These are phyloP conservation scores for Anastrepha obliqua DNA, from an alignment of 1,140 invertebrate species.

Conservation along the genomic window DNA sequence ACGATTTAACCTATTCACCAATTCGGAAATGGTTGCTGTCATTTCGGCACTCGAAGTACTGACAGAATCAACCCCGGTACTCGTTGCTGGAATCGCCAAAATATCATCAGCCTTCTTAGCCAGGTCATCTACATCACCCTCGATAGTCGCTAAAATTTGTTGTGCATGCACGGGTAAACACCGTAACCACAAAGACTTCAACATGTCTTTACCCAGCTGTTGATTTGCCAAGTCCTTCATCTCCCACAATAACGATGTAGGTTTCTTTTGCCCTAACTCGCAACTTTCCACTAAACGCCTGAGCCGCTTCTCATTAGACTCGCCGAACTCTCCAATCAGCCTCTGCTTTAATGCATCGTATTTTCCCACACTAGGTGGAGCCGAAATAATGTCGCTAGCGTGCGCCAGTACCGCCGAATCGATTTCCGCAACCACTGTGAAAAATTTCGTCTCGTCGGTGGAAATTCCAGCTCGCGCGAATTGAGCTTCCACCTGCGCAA, in stretches of 20 bases:
- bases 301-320: not conserved
- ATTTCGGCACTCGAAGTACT: not conserved
- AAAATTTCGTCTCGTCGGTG: slow-evolving; percentile 27
- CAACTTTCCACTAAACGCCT: not conserved
- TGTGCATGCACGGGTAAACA: not conserved
- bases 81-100: not conserved
- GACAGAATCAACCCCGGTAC: not conserved
- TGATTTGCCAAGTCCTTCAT: slow-evolving; percentile 18
- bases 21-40: not conserved
- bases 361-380: not conserved
- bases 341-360: not conserved
- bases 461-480: slow-evolving; percentile 4
- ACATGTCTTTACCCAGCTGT: not conserved
- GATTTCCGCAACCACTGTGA: no score
- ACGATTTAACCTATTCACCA: not conserved
- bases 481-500: slow-evolving; percentile 49
- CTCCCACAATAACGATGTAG: not conserved
- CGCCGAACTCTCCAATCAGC: not conserved
- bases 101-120: slow-evolving; percentile 21
- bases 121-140: not conserved
- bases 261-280: not conserved
- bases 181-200: slow-evolving; percentile 32
- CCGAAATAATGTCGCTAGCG: slow-evolving; percentile 7
- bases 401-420: slow-evolving; percentile 17
- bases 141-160: not conserved